Evolutionary conservation across 2,888 invertebrate genomes (phyloP).

Genomic region (Eupelmus urozonus): DNA sequence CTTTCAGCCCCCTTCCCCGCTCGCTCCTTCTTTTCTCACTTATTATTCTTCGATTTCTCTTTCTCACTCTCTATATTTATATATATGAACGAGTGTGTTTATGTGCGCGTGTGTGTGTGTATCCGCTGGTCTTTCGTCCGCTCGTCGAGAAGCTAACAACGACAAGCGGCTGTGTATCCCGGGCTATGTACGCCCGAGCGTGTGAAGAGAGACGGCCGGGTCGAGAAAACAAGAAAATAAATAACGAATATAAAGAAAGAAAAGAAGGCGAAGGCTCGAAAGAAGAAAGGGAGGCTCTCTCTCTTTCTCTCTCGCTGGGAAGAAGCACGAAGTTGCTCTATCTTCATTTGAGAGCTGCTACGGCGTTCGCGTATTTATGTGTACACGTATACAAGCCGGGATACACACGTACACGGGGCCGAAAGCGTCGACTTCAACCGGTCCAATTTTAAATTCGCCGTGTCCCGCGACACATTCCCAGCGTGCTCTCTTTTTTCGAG

Average conservation of each 20-base stretch:
- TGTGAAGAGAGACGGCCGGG: slow-evolving; percentile 33
- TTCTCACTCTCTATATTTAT: slow-evolving; percentile 43
- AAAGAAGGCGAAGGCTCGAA: slow-evolving; percentile 27
- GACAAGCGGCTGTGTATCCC: slow-evolving; percentile 44
- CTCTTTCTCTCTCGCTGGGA: too few relatives aligned
- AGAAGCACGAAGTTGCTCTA: slow-evolving; percentile 16
- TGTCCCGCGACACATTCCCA: slow-evolving; percentile 18
- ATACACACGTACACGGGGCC: neutral
- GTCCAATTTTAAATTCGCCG: slow-evolving; percentile 48
- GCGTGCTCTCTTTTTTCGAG: slow-evolving; percentile 8
- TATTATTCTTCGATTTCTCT: slow-evolving; percentile 30
- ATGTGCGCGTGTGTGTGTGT: slow-evolving; percentile 16
- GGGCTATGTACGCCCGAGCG: neutral
- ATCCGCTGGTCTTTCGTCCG: slow-evolving; percentile 38
- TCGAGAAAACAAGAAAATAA: slow-evolving; percentile 41
- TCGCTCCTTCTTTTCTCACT: slow-evolving; percentile 8
- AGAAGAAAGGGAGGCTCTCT: slow-evolving; percentile 15
- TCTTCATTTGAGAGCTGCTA: slow-evolving; percentile 46
- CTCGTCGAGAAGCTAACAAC: slow-evolving; percentile 51
- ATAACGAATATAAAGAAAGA: slow-evolving; percentile 23
- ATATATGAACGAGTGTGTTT: neutral
- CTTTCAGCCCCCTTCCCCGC: slow-evolving; percentile 36
- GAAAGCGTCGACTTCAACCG: slow-evolving; percentile 33
- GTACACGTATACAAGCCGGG: neutral
- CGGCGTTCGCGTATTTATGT: neutral